Evolutionary conservation across 2,797 vertebrate species (phyloP).

Genomic region (Anableps anableps): DNA sequence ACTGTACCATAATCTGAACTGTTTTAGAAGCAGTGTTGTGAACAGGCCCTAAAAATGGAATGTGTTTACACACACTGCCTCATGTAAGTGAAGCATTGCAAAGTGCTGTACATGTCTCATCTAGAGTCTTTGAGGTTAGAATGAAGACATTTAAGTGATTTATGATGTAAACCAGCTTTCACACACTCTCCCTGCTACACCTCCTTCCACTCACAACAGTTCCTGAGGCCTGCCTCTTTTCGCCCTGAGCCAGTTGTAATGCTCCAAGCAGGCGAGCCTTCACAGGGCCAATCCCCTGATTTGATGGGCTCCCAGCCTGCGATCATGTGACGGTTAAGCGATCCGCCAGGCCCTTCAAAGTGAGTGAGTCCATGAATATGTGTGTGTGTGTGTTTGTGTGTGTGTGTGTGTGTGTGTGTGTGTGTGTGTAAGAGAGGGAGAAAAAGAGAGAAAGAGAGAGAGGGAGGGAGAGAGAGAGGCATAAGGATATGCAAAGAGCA

Average conservation of each 20-base stretch:
- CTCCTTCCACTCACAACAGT: constrained; percentile 43
- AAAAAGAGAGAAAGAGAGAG: constrained; percentile 5
- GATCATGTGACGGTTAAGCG: constrained; percentile 79
- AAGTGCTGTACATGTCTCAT: neutral
- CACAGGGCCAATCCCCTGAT: constrained; percentile 80
- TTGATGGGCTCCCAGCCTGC: constrained; percentile 52
- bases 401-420: neutral
- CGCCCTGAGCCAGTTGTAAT: constrained; percentile 81
- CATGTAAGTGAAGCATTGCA: constrained; percentile 2
- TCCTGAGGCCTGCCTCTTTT: constrained; percentile 55
- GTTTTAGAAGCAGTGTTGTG: neutral
- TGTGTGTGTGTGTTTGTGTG: neutral
- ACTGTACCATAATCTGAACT: neutral
- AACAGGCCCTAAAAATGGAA: neutral
- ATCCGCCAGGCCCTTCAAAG: constrained; percentile 50
- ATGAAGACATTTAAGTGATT: constrained; percentile 14
- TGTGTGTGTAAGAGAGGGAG: constrained; percentile 8
- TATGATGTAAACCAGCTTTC: constrained; percentile 12
- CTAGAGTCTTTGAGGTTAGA: neutral
- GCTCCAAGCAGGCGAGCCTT: constrained; percentile 88
- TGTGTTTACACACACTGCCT: neutral
- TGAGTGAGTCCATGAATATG: constrained; percentile 15
- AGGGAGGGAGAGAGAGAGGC: constrained; percentile 17
- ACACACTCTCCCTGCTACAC: constrained; percentile 4
- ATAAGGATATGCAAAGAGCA: constrained; percentile 55